Percentiles rank a stretch among this genome's conserved stretches.
Conservation (phyloP, 2,888 invertebrate genomes). For the Brachypterus glaber region DNA sequence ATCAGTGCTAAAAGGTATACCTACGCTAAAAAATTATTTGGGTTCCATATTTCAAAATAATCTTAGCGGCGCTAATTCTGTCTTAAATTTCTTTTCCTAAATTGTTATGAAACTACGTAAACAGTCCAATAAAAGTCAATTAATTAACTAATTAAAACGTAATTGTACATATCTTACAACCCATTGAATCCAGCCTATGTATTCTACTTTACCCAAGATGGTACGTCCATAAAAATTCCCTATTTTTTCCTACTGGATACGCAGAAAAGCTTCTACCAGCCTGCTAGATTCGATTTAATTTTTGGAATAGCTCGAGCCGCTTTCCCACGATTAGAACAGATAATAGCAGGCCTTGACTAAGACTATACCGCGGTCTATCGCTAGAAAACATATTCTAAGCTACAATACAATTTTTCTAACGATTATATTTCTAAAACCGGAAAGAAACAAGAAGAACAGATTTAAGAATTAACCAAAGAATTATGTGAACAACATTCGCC, state of each 20-base stretch:
- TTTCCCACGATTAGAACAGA: slow-evolving; percentile 22
- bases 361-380: too few species aligned
- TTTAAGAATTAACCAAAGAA: too few species aligned
- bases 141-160: slow-evolving; percentile 12
- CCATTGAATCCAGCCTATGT: slow-evolving; percentile 11
- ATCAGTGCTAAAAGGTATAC: too few species aligned
- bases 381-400: slow-evolving; percentile 23
- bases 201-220: slow-evolving; percentile 6
- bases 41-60: too few species aligned
- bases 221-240: slow-evolving; percentile 11
- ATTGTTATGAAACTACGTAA: slow-evolving; percentile 11
- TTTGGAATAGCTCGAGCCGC: slow-evolving; percentile 19
- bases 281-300: slow-evolving; percentile 11
- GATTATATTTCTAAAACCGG: slow-evolving; percentile 29
- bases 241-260: slow-evolving; percentile 11
- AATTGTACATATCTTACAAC: slow-evolving; percentile 11
- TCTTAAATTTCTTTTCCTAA: too few species aligned
- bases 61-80: too few species aligned
- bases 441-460: too few species aligned
- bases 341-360: slow-evolving; percentile 16
- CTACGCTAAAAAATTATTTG: too few species aligned
- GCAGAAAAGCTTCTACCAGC: too few species aligned
- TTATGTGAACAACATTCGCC: too few species aligned
- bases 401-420: slow-evolving; percentile 27
- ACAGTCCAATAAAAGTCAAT: slow-evolving; percentile 14